Conservation (phyloP, 1,140 invertebrate species). For the Hycleus phaleratus region DNA sequence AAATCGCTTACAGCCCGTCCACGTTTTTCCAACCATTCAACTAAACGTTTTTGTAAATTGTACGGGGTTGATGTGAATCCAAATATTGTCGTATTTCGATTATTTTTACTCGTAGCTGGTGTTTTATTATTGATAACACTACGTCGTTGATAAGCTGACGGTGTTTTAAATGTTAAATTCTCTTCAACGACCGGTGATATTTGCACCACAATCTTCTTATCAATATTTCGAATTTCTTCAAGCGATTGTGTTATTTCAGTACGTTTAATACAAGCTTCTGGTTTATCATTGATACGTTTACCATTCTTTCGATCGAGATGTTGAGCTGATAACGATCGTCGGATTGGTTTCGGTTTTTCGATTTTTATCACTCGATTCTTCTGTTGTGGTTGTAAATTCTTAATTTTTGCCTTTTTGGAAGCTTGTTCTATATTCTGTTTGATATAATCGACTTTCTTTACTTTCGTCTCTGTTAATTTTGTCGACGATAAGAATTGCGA, state of each 20-base stretch:
- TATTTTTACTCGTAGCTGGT: no score
- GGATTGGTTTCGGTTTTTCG: background rate
- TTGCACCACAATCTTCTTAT: background rate
- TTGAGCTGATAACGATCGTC: conserved; percentile 15
- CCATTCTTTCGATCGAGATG: conserved; percentile 10
- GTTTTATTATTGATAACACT: background rate
- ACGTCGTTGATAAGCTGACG: conserved; percentile 15
- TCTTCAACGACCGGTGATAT: conserved; percentile 12
- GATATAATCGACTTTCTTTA: background rate
- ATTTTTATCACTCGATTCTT: background rate
- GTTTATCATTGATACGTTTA: background rate
- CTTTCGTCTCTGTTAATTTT: background rate
- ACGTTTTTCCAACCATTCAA: conserved; percentile 44
- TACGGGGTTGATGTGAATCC: no score
- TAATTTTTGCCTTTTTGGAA: background rate
- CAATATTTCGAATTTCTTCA: conserved; percentile 5
- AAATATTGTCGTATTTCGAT: no score
- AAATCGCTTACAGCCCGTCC: conserved; percentile 45
- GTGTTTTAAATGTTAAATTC: conserved; percentile 17
- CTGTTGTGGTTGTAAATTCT: background rate
- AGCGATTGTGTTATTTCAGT: background rate
- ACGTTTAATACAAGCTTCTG: background rate
- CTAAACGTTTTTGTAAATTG: conserved; percentile 31
- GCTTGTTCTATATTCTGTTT: background rate
- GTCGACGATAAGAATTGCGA: background rate